Base-by-base conservation (phyloP, 2,797 vertebrate genomes). In the Gallinago solitaria region DNA sequence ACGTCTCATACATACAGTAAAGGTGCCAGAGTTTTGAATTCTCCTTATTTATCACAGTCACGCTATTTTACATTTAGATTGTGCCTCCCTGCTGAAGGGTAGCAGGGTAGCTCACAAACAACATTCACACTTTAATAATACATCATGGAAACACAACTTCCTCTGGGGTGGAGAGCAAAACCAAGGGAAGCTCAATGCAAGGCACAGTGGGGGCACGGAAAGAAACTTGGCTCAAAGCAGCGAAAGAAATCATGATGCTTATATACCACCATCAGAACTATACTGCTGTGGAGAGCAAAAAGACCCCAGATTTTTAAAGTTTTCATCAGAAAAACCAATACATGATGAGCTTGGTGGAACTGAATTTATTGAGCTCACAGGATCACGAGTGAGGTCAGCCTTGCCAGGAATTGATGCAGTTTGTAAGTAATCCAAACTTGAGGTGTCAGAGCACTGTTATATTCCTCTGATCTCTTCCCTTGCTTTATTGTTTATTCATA, bases 301-400 rank as follows among this genome's bases (percentile, higher is more conserved):
- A 61, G 54, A 63, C 6, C 9, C 11, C 11, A 51, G n/a, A 19
- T 85, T 93, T 89, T 79, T 48, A n/a, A 95, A 93, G 81, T 92
- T 96, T 85, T 92, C 81, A 59, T 91, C 81, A 93, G 87, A 95
- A 94, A 94, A 95, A 33, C 13, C 45, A 85, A 39, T 84, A 57
- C 64, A 24, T 32, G 56, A 53, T 90, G 78, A 94, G 50, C 71
- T 64, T 45, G 25, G 69, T 70, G 86, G 75, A 96, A 93, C 93
- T 93, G 94, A 95, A 91, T 96, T 89, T 95, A 89, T 90, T 0
- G 20, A 93, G 86, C 78, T 93, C 45, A 77, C 78, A 91, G 93
- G 88, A 95, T 95, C 96, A 95, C 0, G 18, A 84, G 83, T 70
- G 68, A 92, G 81, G 68, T 77, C 93, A 95, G 54, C 81, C 81